Evolutionary conservation across 2,888 invertebrate species (phyloP), one percentile per base, ranked within the genome.

Genomic region (Pelosia muscerda): DNA sequence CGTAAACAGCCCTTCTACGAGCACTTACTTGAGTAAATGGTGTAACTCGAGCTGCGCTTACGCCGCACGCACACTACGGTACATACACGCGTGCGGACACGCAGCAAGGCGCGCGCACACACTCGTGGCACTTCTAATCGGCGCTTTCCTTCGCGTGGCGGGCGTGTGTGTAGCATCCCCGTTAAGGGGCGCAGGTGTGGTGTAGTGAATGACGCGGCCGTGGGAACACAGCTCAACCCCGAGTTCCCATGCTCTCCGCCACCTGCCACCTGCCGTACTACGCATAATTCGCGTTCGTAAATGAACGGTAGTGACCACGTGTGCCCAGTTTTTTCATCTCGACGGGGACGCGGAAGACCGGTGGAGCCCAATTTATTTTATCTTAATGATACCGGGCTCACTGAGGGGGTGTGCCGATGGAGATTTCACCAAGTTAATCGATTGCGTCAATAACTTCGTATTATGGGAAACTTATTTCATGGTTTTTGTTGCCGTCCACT

Each of bases 231-330:
- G 83, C 88, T 83, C 92, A 90, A 91, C 92, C 93, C 94, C 87
- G 89, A 83, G 94, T 94, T 95, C 94, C 94, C 95, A 94, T 85
- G 92, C 81, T 79, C 86, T 78, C 80, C 82, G 76, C 86, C 92
- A 92, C 92, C 91, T 91, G 92, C 92, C 94, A 93, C 94, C 93
- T 93, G 94, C 93, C 90, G 88, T 93, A 94, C 93, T 94, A 94
- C 94, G 94, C 94, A 94, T 95, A 93, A 94, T 94, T 94, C 93
- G 94, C 93, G 91, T 91, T 91, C 92, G 93, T 94, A 94, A 94
- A 93, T 93, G 94, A 94, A 94, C 94, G 94, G 95, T 95, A 94
- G 93, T 95, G 94, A 93, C 94, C 95, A 95, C 95, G 95, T 95
- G 94, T 92, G 88, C 86, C 84, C 86, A 84, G 85, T 90, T 91